These are phyloP conservation scores for Bujurquina vittata DNA, from an alignment of 2,113 vertebrate species.

Conservation along the genomic window DNA sequence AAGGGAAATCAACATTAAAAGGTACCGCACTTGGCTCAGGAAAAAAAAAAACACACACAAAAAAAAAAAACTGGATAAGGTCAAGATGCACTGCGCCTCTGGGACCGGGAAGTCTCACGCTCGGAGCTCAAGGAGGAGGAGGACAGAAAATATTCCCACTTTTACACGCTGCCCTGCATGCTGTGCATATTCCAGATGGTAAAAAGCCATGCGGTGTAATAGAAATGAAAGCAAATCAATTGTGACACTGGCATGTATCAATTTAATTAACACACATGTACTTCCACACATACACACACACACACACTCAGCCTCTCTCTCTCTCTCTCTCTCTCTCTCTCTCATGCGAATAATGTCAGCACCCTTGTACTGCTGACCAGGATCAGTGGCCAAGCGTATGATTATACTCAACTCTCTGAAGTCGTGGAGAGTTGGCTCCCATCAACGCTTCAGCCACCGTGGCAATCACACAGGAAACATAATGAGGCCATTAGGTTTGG, in stretches of 20 bases:
- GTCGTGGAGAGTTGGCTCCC: conserved; percentile 33
- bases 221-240: conserved; percentile 46
- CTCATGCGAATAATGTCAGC: conserved; percentile 31
- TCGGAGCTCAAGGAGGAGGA: background rate
- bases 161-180: background rate
- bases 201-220: background rate
- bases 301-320: background rate
- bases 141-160: background rate
- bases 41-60: background rate
- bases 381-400: conserved; percentile 70
- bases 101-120: conserved; percentile 1
- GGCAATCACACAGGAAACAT: conserved; percentile 61
- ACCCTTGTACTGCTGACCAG: conserved; percentile 50
- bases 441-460: conserved; percentile 25
- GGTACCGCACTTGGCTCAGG: conserved; percentile 45
- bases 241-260: conserved; percentile 45
- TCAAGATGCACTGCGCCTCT: conserved; percentile 30
- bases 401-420: conserved; percentile 58
- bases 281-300: background rate
- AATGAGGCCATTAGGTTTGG: conserved; percentile 69
- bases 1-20: conserved; percentile 59
- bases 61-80: conserved; percentile 31
- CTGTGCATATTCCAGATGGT: background rate
- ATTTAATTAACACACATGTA: conserved; percentile 54
- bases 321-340: conserved; percentile 1